A percentile compares a stretch with the other conserved stretches of the same genome.
phyloP scores from a whole-genome alignment of 2,113 vertebrate species.

The Alectura lathami region DNA sequence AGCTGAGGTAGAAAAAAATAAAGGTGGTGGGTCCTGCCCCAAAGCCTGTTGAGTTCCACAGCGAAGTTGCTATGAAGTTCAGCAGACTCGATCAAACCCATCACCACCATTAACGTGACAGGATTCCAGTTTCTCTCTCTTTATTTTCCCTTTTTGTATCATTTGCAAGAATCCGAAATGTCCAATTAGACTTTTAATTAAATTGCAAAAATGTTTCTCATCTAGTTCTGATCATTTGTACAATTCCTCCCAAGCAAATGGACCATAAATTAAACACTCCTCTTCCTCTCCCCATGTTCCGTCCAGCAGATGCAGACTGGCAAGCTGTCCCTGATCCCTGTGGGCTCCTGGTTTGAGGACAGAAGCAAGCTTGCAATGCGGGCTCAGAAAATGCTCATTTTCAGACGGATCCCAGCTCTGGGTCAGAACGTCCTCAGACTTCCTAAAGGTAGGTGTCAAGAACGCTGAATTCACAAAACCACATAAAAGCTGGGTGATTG shows the following conservation, averaged over 20 bases:
- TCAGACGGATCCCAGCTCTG: not conserved
- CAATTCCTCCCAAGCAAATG: not conserved
- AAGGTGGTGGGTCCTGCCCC: not conserved
- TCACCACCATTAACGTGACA: not conserved
- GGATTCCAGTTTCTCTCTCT: not conserved
- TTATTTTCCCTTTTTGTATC: not conserved
- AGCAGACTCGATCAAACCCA: not conserved
- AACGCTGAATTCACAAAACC: fast-evolving
- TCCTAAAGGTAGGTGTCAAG: not conserved
- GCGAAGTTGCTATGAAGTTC: not conserved
- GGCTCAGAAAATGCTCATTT: not conserved
- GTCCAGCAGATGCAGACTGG: fast-evolving
- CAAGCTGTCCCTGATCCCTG: too few species aligned
- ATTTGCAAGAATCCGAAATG: not conserved
- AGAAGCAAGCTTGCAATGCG: fast-evolving
- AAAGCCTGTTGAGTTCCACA: not conserved
- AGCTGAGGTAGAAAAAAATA: constrained; percentile 34
- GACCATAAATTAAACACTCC: not conserved
- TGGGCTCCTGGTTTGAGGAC: not conserved
- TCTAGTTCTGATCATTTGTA: not conserved
- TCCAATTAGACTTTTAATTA: not conserved
- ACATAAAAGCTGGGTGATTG: not conserved
- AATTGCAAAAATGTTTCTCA: not conserved
- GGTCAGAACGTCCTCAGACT: not conserved
- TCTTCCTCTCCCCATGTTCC: not conserved